Percentiles rank a stretch among this genome's conserved stretches.
phyloP scores from a whole-genome alignment of 1,140 invertebrate genomes.

The Rhopalosiphum maidis region DNA sequence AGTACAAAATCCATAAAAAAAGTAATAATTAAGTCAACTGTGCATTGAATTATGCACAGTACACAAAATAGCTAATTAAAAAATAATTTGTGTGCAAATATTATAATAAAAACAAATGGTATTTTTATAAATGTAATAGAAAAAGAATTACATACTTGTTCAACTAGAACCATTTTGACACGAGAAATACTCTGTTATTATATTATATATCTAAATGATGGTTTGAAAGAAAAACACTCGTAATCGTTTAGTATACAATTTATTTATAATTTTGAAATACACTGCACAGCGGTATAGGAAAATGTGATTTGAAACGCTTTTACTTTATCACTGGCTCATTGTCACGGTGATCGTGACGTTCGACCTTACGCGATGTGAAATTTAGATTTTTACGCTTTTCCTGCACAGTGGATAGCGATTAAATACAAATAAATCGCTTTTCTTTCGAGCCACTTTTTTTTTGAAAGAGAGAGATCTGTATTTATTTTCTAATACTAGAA shows the following conservation, averaged over 20 bases:
- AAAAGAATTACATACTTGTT: conserved; percentile 34
- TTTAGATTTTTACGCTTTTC: conserved; percentile 39
- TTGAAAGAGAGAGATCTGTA: not conserved
- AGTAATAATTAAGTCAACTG: not conserved
- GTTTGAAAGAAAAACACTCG: not conserved
- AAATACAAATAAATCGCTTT: conserved; percentile 4
- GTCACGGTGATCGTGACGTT: not conserved
- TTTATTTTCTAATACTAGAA: not conserved
- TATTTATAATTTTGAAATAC: not conserved
- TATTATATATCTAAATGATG: not conserved
- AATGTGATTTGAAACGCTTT: conserved; percentile 48
- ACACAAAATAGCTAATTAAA: not conserved
- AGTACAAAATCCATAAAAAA: not conserved
- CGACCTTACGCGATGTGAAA: conserved; percentile 28
- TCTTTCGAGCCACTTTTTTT: conserved; percentile 13
- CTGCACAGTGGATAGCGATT: conserved; percentile 33
- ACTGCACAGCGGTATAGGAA: not conserved
- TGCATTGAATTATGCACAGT: not conserved
- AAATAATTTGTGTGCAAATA: not conserved
- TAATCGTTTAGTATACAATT: not conserved
- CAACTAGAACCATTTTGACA: conserved; percentile 20
- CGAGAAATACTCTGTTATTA: not conserved
- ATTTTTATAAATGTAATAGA: not conserved
- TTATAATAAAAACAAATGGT: not conserved
- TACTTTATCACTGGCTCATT: conserved; percentile 25